Conservation (phyloP, 2,888 invertebrate genomes). For the Alsophila aescularia region DNA sequence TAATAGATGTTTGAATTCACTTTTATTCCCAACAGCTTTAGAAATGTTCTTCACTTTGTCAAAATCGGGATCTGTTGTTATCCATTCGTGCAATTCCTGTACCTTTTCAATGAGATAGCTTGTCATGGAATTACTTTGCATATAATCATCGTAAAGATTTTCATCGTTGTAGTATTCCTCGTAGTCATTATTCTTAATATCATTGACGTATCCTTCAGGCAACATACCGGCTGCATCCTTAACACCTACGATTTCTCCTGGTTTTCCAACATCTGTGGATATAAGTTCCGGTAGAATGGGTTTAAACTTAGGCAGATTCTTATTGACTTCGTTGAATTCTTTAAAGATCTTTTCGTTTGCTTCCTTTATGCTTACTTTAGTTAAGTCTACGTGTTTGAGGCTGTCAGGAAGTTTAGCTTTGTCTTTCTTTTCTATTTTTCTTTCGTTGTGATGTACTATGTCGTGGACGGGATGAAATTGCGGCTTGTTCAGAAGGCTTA, state of each 20-base stretch:
- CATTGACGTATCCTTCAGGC: conserved; percentile 54
- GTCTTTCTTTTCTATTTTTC: conserved; percentile 75
- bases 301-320: conserved; percentile 62
- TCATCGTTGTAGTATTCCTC: conserved; percentile 77
- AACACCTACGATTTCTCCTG: background rate
- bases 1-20: conserved; percentile 67
- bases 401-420: conserved; percentile 52
- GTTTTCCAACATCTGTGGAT: background rate
- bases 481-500: conserved; percentile 57
- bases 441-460: conserved; percentile 58
- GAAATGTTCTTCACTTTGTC: conserved; percentile 46
- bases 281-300: conserved; percentile 62
- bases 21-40: conserved; percentile 38
- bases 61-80: conserved; percentile 69
- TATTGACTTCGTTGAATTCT: conserved; percentile 16
- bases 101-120: conserved; percentile 80
- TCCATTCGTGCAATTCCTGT: conserved; percentile 81
- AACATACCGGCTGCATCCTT: conserved; percentile 44
- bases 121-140: conserved; percentile 76
- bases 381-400: conserved; percentile 22
- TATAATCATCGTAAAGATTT: conserved; percentile 75
- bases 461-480: conserved; percentile 75
- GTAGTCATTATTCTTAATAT: conserved; percentile 54
- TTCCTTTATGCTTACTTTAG: conserved; percentile 19
- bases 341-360: conserved; percentile 23